A percentile compares a stretch with the other conserved stretches of the same genome.
These are phyloP conservation scores for Hippotragus niger DNA, from an alignment of 2,113 vertebrate genomes.

Conservation along the genomic window DNA sequence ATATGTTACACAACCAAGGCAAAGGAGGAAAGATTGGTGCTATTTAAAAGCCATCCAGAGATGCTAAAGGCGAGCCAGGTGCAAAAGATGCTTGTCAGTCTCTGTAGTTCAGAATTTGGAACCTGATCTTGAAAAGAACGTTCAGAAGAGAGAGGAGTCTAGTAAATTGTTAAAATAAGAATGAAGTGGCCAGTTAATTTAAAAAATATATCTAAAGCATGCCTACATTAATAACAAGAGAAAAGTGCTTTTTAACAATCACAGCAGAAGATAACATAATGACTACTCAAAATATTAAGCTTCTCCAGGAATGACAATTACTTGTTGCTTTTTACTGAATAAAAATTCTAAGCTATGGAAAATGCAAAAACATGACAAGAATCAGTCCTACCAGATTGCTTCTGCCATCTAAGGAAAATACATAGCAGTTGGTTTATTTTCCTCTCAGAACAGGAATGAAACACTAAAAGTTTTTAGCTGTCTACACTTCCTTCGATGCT, in stretches of 20 bases:
- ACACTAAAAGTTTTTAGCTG: neutral
- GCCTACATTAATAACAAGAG: neutral
- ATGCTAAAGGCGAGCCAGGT: neutral
- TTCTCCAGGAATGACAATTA: neutral
- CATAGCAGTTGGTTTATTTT: neutral
- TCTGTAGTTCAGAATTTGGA: neutral
- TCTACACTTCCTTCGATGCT: neutral
- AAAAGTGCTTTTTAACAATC: neutral
- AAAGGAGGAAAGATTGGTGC: neutral
- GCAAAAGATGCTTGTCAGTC: fast-evolving
- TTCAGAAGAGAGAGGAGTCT: neutral
- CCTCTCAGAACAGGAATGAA: neutral
- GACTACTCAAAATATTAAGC: neutral
- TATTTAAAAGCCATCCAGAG: neutral
- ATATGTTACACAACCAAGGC: neutral
- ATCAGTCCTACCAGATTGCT: neutral
- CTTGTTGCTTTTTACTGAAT: neutral
- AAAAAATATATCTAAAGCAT: neutral
- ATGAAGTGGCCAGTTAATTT: neutral
- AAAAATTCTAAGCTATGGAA: neutral
- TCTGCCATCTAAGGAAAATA: neutral
- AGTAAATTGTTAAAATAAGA: neutral
- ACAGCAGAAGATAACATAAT: neutral
- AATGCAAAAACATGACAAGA: neutral
- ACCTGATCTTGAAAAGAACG: neutral